A percentile compares a stretch with the other conserved stretches of the same genome.
Evolutionary conservation across 2,113 vertebrate genomes (phyloP).

Genomic region (Nasalis larvatus): DNA sequence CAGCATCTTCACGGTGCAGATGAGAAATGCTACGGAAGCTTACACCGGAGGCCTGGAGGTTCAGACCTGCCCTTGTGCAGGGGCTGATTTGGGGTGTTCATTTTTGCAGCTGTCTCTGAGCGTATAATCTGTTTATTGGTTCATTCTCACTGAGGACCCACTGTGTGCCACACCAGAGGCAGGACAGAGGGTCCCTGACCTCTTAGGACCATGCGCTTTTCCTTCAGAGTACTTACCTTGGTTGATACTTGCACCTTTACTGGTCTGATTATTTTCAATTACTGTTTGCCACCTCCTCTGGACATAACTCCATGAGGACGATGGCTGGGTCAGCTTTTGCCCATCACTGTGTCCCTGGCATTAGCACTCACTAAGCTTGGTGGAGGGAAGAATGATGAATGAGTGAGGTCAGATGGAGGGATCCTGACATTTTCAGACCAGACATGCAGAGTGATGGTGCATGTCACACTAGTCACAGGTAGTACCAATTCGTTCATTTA

Average conservation of each 20-base stretch:
- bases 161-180: neutral
- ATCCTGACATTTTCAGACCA: neutral
- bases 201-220: neutral
- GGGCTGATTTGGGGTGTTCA: neutral
- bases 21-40: neutral
- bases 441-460: neutral
- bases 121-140: neutral
- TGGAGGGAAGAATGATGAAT: neutral
- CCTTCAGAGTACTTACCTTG: neutral
- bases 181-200: neutral
- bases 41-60: neutral
- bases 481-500: neutral
- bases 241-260: neutral
- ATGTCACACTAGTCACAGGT: neutral
- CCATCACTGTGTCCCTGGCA: accelerated
- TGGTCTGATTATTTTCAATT: neutral
- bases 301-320: neutral
- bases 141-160: neutral
- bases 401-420: neutral
- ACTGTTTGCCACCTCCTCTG: neutral
- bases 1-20: neutral
- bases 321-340: neutral
- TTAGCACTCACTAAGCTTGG: neutral
- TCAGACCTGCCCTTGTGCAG: neutral
- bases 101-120: neutral